Evolutionary conservation across 2,888 invertebrate species (phyloP).

Genomic region (Athalia cordata): DNA sequence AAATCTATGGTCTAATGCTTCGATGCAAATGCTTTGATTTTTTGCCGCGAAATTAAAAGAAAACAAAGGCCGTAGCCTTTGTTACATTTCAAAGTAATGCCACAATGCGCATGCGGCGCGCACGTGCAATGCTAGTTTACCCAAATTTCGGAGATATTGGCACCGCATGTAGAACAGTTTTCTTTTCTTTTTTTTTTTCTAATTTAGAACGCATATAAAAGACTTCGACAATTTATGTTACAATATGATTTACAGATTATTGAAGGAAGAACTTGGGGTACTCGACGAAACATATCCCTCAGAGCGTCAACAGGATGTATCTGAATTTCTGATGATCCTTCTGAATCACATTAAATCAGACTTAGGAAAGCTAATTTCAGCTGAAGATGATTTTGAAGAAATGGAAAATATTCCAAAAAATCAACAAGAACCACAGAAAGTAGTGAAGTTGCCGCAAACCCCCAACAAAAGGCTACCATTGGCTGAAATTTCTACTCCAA

Average conservation of each 20-base stretch:
- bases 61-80: too few species aligned
- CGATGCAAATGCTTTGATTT: too few species aligned
- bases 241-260: conserved; percentile 49
- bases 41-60: too few species aligned
- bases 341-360: conserved; percentile 64
- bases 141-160: too few species aligned
- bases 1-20: background rate
- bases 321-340: conserved; percentile 66
- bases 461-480: conserved; percentile 58
- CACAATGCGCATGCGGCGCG: too few species aligned
- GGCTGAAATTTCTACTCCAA: conserved; percentile 55
- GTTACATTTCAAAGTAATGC: too few species aligned
- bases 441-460: conserved; percentile 49
- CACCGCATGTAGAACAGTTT: too few species aligned
- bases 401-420: conserved; percentile 61
- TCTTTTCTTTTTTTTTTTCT: too few species aligned
- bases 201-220: background rate
- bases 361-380: conserved; percentile 55
- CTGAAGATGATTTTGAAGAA: conserved; percentile 51
- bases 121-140: too few species aligned
- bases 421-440: conserved; percentile 50
- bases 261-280: conserved; percentile 61
- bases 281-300: conserved; percentile 64
- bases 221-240: background rate
- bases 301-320: conserved; percentile 67